Conservation (phyloP, 1,140 invertebrate genomes). For the Mercenaria mercenaria region DNA sequence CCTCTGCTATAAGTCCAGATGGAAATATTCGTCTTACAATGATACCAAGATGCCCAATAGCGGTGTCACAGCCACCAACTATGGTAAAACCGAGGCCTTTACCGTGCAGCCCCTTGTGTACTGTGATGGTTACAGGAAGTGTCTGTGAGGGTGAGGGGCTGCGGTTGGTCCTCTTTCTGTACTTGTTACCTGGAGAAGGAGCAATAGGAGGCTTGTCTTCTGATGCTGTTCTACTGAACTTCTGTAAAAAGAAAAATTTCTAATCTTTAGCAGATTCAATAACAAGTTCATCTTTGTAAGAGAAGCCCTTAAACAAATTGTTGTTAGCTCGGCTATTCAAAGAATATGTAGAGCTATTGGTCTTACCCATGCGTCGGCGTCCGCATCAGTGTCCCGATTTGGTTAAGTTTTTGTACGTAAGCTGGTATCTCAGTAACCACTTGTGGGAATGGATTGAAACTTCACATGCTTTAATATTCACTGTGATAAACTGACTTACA, state of each 20-base stretch:
- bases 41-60: conserved; percentile 95
- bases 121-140: conserved; percentile 88
- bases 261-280: too few species aligned
- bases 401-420: too few species aligned
- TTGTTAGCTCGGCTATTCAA: too few species aligned
- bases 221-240: conserved; percentile 62
- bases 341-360: too few species aligned
- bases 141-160: conserved; percentile 48
- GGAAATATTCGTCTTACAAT: conserved; percentile 97
- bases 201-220: conserved; percentile 48
- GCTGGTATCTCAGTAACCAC: too few species aligned
- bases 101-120: conserved; percentile 93
- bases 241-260: conserved; percentile 66
- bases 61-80: conserved; percentile 95
- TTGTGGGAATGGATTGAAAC: too few species aligned
- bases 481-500: too few species aligned
- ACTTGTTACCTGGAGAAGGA: conserved; percentile 86
- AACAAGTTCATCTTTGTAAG: too few species aligned
- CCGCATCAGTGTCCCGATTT: too few species aligned
- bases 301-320: too few species aligned
- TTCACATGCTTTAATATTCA: too few species aligned
- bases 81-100: conserved; percentile 97
- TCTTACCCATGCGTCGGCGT: too few species aligned
- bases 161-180: conserved; percentile 15
- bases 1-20: conserved; percentile 94